Conservation (phyloP, 2,113 vertebrate species). For the Nycticryphes semicollaris region DNA sequence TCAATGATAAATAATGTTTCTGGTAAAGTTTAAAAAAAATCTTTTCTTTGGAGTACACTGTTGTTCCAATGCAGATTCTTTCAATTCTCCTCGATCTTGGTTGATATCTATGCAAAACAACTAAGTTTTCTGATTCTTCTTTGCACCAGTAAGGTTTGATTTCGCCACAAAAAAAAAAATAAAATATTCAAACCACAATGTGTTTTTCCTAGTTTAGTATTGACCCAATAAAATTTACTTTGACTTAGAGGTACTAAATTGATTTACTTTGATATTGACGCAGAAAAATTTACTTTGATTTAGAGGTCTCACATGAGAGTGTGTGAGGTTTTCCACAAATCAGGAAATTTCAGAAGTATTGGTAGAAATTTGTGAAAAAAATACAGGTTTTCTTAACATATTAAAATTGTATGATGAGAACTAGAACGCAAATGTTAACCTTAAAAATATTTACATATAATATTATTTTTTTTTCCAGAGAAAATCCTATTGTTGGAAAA, state of each 20-base stretch:
- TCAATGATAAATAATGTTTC: neutral
- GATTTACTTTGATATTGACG: neutral
- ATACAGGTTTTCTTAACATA: neutral
- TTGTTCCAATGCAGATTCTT: neutral
- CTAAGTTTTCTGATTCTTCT: neutral
- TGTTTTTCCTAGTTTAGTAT: neutral
- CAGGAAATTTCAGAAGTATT: neutral
- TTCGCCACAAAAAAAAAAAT: neutral
- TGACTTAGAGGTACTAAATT: neutral
- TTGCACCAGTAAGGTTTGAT: neutral
- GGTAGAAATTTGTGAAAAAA: neutral
- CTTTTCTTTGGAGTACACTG: neutral
- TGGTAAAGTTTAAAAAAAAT: neutral
- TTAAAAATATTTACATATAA: neutral
- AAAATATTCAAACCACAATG: neutral
- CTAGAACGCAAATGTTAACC: neutral
- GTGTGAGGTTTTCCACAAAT: neutral
- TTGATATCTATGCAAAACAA: neutral
- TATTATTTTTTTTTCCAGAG: conserved; percentile 74
- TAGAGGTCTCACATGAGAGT: neutral
- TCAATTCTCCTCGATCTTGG: neutral
- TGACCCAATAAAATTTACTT: neutral
- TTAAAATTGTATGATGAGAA: neutral
- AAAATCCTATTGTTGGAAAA: conserved; percentile 95
- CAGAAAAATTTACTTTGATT: neutral